Conservation (phyloP, 2,113 vertebrate species). For the Sinosuthora webbiana region DNA sequence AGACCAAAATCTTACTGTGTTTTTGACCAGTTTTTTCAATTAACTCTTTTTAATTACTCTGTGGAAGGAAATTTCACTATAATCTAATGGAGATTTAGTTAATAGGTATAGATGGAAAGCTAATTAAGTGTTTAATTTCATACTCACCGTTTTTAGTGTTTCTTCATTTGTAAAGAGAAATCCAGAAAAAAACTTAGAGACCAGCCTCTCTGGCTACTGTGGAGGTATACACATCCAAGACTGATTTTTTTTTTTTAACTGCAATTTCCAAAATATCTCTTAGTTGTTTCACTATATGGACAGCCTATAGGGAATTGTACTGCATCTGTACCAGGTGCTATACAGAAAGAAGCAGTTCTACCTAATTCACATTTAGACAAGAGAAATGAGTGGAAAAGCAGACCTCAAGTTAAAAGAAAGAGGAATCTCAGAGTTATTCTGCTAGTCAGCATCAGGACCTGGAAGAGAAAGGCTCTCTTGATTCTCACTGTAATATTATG, state of each 20-base stretch:
- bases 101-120: not conserved
- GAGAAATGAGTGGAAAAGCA: not conserved
- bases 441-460: not conserved
- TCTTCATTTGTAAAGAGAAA: not conserved
- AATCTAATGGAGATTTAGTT: not conserved
- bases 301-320: not conserved
- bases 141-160: not conserved
- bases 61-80: not conserved
- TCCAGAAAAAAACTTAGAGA: not conserved
- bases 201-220: not conserved
- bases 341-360: not conserved
- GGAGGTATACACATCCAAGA: not conserved
- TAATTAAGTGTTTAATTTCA: not conserved
- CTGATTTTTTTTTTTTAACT: not conserved
- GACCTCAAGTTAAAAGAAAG: not conserved
- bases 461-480: not conserved
- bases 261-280: not conserved
- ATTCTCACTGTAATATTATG: not conserved
- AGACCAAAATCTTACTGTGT: not conserved
- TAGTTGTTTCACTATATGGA: not conserved
- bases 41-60: not conserved
- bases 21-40: not conserved
- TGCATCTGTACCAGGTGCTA: fast-evolving
- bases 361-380: not conserved
- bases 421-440: not conserved